A percentile compares a stretch with the other conserved stretches of the same genome.
These are phyloP conservation scores for Syrrhaptes paradoxus DNA, from an alignment of 2,113 vertebrate genomes.

Conservation along the genomic window DNA sequence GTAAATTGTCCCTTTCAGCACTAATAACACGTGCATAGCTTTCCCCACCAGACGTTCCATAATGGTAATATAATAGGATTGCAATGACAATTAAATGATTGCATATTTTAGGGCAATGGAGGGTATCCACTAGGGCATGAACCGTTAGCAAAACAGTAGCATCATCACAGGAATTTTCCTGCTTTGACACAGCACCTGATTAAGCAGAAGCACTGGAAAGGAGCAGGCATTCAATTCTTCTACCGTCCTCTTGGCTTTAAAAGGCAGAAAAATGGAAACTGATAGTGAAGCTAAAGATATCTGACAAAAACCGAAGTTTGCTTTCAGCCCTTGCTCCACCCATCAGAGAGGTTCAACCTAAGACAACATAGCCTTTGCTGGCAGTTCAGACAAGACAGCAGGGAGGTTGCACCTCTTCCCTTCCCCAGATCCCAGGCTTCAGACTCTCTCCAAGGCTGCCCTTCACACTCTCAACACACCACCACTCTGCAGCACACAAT, in stretches of 20 bases:
- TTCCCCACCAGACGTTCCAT: constrained; percentile 67
- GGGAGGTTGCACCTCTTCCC: neutral
- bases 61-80: constrained; percentile 79
- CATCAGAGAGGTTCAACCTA: neutral
- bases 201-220: neutral
- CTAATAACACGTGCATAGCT: constrained; percentile 71
- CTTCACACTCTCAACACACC: neutral
- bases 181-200: constrained; percentile 35
- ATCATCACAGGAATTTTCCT: constrained; percentile 9
- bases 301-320: accelerated
- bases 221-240: neutral
- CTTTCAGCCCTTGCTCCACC: neutral
- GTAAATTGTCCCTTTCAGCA: constrained; percentile 76
- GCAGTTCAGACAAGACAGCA: neutral
- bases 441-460: neutral
- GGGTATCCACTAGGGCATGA: constrained; percentile 62
- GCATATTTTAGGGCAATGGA: constrained; percentile 74
- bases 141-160: constrained; percentile 65
- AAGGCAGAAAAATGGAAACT: neutral
- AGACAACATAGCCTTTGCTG: neutral
- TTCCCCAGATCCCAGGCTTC: neutral
- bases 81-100: constrained; percentile 78
- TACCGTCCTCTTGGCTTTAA: neutral
- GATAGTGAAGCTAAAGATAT: accelerated
- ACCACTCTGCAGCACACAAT: neutral